phyloP scores from a whole-genome alignment of 2,888 invertebrate species.

The Phalera bucephala region DNA sequence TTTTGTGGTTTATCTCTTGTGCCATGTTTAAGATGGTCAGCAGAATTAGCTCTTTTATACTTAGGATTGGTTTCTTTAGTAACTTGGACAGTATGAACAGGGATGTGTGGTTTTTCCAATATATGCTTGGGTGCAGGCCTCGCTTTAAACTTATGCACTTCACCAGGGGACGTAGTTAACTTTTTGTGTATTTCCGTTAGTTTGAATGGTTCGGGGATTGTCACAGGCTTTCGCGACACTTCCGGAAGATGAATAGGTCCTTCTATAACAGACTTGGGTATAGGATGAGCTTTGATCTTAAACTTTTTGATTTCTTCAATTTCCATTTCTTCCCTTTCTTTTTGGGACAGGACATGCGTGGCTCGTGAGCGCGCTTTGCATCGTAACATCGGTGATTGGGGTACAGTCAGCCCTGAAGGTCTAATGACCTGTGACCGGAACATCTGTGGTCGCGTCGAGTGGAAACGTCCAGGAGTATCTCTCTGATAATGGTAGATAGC shows the following conservation, averaged over 20 bases:
- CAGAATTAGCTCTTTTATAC: conserved; percentile 52
- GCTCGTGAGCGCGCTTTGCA: conserved; percentile 82
- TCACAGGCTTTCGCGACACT: conserved; percentile 79
- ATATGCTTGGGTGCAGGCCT: conserved; percentile 84
- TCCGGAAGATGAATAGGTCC: conserved; percentile 74
- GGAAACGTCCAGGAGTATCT: conserved; percentile 84
- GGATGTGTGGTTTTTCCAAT: conserved; percentile 66
- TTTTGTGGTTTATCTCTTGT: conserved; percentile 29
- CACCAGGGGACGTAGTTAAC: conserved; percentile 38
- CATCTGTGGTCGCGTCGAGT: conserved; percentile 48
- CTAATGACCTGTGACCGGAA: conserved; percentile 48
- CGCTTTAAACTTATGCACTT: conserved; percentile 79
- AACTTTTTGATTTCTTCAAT: conserved; percentile 85
- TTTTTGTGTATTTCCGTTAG: conserved; percentile 82
- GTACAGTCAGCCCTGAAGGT: conserved; percentile 61
- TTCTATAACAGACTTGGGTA: conserved; percentile 83
- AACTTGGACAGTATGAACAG: conserved; percentile 42
- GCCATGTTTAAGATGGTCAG: conserved; percentile 38
- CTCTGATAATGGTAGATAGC: conserved; percentile 80
- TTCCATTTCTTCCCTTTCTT: conserved; percentile 85
- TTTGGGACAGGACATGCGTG: conserved; percentile 76
- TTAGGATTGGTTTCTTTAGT: conserved; percentile 62
- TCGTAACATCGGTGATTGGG: conserved; percentile 79
- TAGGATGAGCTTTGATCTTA: conserved; percentile 86
- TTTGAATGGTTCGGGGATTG: conserved; percentile 85